These are phyloP conservation scores for Amphimedon queenslandica DNA, from an alignment of 37 sponge, comb jelly and placozoan species.

Conservation along the genomic window DNA sequence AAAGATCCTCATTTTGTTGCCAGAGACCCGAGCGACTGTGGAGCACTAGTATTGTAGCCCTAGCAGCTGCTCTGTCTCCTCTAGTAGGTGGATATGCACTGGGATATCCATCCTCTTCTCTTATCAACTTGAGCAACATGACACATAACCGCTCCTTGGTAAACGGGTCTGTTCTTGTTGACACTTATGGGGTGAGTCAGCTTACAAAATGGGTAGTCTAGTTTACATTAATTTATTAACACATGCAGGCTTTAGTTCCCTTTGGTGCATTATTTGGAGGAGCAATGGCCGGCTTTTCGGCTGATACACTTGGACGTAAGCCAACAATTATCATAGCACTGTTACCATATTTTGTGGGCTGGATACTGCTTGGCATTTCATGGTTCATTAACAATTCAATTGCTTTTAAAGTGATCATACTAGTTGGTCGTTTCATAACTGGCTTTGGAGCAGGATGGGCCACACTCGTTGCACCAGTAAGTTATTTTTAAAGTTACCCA, in stretches of 20 bases:
- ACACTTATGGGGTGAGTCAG: background rate
- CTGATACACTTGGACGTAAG: background rate
- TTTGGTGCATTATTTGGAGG: background rate
- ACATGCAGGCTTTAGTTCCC: background rate
- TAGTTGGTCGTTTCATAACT: constrained; percentile 48
- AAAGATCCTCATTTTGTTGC: too few relatives aligned
- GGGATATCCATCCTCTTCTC: constrained; percentile 3
- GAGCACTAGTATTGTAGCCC: background rate
- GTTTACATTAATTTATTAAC: background rate
- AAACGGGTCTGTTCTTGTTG: background rate
- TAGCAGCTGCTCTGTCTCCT: background rate
- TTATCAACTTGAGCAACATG: background rate
- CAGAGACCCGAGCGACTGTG: too few relatives aligned
- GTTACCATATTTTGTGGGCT: background rate
- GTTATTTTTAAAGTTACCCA: too few relatives aligned
- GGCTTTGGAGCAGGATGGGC: constrained; percentile 64
- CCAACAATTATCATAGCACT: background rate
- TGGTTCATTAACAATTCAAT: too few relatives aligned
- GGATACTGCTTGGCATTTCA: background rate
- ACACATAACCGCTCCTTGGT: background rate
- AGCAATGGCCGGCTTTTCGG: background rate
- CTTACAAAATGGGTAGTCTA: background rate
- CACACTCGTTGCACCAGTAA: constrained; percentile 53
- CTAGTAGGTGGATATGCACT: constrained; percentile 1
- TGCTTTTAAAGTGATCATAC: constrained; percentile 26